Evolutionary conservation across 2,797 vertebrate genomes (phyloP), one percentile per base, ranked within the genome.

Genomic region (Chloroceryle amazona): DNA sequence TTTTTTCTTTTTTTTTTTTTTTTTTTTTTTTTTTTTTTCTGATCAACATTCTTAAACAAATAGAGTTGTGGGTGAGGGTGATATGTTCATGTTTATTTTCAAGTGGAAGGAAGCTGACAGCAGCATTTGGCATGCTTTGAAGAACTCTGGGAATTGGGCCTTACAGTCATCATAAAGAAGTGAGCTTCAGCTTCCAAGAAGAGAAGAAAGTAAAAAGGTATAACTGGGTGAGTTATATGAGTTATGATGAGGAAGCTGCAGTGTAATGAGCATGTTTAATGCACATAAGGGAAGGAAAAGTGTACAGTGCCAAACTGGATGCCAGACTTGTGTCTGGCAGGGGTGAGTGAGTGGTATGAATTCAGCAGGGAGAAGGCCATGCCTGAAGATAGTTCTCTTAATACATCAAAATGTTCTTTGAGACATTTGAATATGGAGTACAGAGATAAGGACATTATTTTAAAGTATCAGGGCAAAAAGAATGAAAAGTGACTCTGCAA

Each of bases 181-280:
- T 33, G 55, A 91, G 7, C 21, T 79, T 88, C 55, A 63, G 7
- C 63, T 88, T 94, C 55, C 76, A 84, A 89, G 75, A 89, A 42
- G 49, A 89, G 72, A 83, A 89, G 81, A 86, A 93, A 91, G 39
- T 33, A 42, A 90, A 78, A 60, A 86, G 31, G 60, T 75, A 29
- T 63, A 84, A 79, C 29, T 81, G 76, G 14, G 55, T 86, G 82
- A 94, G 85, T 83, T 86, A 15, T 42, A 39, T 83, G 75, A 93
- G n/a, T 93, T 92, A 92, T 41, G 65, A 75, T 3, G 35, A 85
- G 67, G 68, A 94, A 90, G 61, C 62, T 90, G 16, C 26, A 55
- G 51, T 66, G 58, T 63, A 86, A 81, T 42, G 33, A 72, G 28
- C 31, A 52, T 37, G 33, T 65, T 89, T 70, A 93, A 74, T 33